Percentiles rank a stretch among this genome's conserved stretches.
These are phyloP conservation scores for Parapristionchus giblindavisi DNA, from an alignment of 2,888 invertebrate genomes.

Conservation along the genomic window DNA sequence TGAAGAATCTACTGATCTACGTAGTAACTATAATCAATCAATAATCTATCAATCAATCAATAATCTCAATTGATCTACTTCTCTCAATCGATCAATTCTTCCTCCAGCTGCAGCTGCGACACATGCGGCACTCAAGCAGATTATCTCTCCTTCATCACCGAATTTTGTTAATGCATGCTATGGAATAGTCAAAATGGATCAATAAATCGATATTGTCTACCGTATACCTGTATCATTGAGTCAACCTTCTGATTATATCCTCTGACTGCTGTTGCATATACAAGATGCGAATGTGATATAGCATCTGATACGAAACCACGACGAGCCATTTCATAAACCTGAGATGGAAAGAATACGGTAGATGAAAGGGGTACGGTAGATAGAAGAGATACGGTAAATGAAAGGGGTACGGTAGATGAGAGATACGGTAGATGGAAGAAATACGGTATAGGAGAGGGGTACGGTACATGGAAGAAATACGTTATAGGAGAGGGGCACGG, in stretches of 20 bases:
- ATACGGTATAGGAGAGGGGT: no score
- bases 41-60: not conserved
- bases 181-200: not conserved
- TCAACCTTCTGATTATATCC: slow-evolving; percentile 15
- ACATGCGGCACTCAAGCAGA: slow-evolving; percentile 3
- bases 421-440: no score
- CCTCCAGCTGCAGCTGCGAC: slow-evolving; percentile 29
- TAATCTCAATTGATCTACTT: not conserved
- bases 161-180: slow-evolving; percentile 18
- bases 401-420: no score
- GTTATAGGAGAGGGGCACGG: no score
- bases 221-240: slow-evolving; percentile 11
- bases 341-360: no score
- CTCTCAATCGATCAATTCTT: slow-evolving; percentile 30
- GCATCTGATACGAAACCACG: slow-evolving; percentile 8
- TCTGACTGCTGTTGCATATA: slow-evolving; percentile 14
- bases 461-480: no score
- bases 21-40: slow-evolving; percentile 3
- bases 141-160: slow-evolving; percentile 11
- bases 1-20: slow-evolving; percentile 17
- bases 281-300: slow-evolving; percentile 22
- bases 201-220: not conserved
- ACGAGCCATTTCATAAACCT: slow-evolving; percentile 31
- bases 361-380: no score
- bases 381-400: no score